Base-by-base conservation (phyloP, 2,797 vertebrate species). In the Poeciliopsis infans region DNA sequence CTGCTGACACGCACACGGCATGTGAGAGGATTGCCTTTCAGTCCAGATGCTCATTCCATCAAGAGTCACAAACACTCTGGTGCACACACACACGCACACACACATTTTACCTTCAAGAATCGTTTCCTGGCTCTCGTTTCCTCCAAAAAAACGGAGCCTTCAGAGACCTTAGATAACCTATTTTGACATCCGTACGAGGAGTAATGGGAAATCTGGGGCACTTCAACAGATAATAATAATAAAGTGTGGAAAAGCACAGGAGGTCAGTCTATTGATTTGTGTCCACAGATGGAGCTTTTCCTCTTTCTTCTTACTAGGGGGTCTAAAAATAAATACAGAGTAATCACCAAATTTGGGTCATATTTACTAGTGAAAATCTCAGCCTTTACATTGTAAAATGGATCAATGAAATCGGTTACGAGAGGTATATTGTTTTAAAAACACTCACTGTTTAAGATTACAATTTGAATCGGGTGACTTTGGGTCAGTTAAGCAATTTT, bases 21-120 rank as follows among this genome's bases (percentile, higher is more conserved):
- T 82, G 39, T 25, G 45, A 84, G 72, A 75, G 49, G 83, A 88
- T 87, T 79, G 79, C 23, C 80, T 90, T 91, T 88, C 88, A 87
- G 64, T 79, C 86, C 90, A 89, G 89, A 89, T 91, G 87, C 78
- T 93, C 85, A 75, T 86, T 86, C 83, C 76, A 80, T 73, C 33
- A 31, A 82, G 81, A 61, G 46, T 47, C 79, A 28, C 66, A 33
- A 72, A 75, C 80, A 43, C 41, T 43, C 2, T 0, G 8, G 41
- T 1, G 1, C 51, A 51, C 76, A 77, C 57, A 59, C 25, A 66
- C 1, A 74, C 1, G 28, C 10, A 31, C 28, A 16, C 16, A 36
- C 0, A 2, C 41, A 1, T 53, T 53, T 53, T n/a, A 49, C 49
- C 59, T 1, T 72, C 61, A 66, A 53, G 18, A 66, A 36, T 39